Percentiles rank a stretch among this genome's conserved stretches.
phyloP scores from a whole-genome alignment of 2,797 vertebrate species.

The Naso thynnoides region DNA sequence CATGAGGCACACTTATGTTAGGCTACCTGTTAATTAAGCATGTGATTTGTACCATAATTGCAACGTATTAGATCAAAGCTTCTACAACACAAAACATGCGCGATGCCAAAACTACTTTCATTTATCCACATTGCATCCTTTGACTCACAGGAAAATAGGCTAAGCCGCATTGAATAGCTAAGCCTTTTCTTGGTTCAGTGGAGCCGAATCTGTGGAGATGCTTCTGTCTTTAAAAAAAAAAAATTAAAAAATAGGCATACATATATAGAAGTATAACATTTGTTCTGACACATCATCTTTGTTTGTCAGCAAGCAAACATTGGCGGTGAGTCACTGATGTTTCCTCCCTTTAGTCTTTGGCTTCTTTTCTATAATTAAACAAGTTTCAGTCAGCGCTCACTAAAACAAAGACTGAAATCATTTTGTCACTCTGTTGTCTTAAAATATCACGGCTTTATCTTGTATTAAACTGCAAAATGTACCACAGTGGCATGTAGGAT shows the following conservation, averaged over 20 bases:
- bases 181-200: slow-evolving; percentile 33
- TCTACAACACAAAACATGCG: not conserved
- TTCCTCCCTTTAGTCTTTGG: not conserved
- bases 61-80: slow-evolving; percentile 18
- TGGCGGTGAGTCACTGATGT: slow-evolving; percentile 28
- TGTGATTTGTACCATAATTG: not conserved
- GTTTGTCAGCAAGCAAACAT: slow-evolving; percentile 25
- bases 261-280: slow-evolving; percentile 21
- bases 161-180: slow-evolving; percentile 19
- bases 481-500: not conserved
- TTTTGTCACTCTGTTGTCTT: not conserved
- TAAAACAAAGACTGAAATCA: slow-evolving; percentile 5
- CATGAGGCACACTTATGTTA: not conserved
- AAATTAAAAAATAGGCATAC: slow-evolving; percentile 5
- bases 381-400: slow-evolving; percentile 7
- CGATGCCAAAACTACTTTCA: slow-evolving; percentile 5
- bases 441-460: not conserved
- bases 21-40: not conserved
- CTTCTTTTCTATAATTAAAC: slow-evolving; percentile 7
- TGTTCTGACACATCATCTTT: slow-evolving; percentile 30
- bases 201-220: slow-evolving; percentile 20
- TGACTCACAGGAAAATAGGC: slow-evolving; percentile 34
- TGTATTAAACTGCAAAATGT: not conserved
- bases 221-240: slow-evolving; percentile 22
- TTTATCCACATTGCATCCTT: slow-evolving; percentile 9